Evolutionary conservation across 2,888 invertebrate species (phyloP), one percentile per base, ranked within the genome.

Genomic region (Drosophila gaucha): DNA sequence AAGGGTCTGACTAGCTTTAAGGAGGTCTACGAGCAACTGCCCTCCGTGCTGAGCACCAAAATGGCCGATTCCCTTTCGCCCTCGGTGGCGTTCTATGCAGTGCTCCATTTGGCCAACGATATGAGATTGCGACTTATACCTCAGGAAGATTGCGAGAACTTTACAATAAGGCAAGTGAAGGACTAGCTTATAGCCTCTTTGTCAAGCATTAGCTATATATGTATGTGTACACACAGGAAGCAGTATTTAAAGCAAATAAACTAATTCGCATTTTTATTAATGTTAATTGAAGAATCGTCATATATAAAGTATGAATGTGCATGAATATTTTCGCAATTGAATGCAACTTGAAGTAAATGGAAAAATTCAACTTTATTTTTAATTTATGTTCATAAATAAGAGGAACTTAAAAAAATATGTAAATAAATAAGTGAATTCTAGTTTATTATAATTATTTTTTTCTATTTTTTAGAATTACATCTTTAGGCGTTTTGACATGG

Each of bases 101-200:
- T 97, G 16, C 92, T 97, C 4, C 97, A 97, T 92, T 92, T 97
- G 78, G 96, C 96, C 2, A 97, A 97, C 89, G 97, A 97, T 89
- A 94, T 95, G 82, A 94, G 93, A 33, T 91, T 96, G 1, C 88
- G 93, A 33, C 88, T 95, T 22, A 92, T 93, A 74, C 93, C 93
- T 55, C 91, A 91, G 10, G 89, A 92, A 0, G 92, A 93, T 69
- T 87, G 93, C 3, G 92, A 92, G 59, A 94, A 95, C 89, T 93
- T 95, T 63, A 75, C 86, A 74, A 91, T 91, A 67, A 83, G 90
- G 39, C 90, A 91, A 79, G 71, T 91, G 10, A 54, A 78, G 36
- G 86, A 82, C 43, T 79, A 64, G 38, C n/a, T 6, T 33, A 24
- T 58, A 66, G 28, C 55, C 22, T 47, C 28, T 16, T 18, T 20